Base-by-base conservation (phyloP, 2,797 vertebrate species). In the Molossus molossus region DNA sequence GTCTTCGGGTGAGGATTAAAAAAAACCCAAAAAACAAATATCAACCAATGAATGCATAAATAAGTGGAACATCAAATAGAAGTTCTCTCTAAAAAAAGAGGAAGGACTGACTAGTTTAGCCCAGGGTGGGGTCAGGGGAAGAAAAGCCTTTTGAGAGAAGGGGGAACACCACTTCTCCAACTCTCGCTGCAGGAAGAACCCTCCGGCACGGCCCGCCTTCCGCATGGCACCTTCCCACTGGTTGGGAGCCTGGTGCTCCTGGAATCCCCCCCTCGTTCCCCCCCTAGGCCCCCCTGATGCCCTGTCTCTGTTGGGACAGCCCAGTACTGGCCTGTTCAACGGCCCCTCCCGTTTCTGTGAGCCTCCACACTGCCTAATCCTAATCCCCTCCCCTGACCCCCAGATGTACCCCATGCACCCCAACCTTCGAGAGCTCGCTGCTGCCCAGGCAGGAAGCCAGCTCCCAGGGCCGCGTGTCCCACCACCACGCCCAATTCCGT, bases 161-260 rank as follows among this genome's bases (percentile, higher is more conserved):
- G n/a, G 27, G 9, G 0, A 33, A 0, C 64, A 48, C 40, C 3
- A 1, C 25, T 9, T 13, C 11, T 2, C 55, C 25, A 9, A 9
- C 62, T 21, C 55, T 3, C 0, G 1, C 27, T 20, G 55, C 67
- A 15, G n/a, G 37, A 12, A 37, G 9, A 18, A 12, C 14, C 29
- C 37, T 29, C 57, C 45, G 1, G 13, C 13, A 12, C 73, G 4
- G 50, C 15, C n/a, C 50, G 8, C 10, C 75, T 12, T 55, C 37
- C 7, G 13, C 57, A 2, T 25, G 70, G 40, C 27, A 11, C 27
- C 11, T 29, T 18, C 62, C 81, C 60, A 0, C 55, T 0, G 14
- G 75, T 6, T 13, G 0, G 40, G 72, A 29, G 23, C 55, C 25
- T 25, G 70, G 40, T 3, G 65, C 29, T 33, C 80, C 58, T 9